A percentile compares a stretch with the other conserved stretches of the same genome.
Conservation (phyloP, 1,140 invertebrate genomes). For the Argopecten irradians region DNA sequence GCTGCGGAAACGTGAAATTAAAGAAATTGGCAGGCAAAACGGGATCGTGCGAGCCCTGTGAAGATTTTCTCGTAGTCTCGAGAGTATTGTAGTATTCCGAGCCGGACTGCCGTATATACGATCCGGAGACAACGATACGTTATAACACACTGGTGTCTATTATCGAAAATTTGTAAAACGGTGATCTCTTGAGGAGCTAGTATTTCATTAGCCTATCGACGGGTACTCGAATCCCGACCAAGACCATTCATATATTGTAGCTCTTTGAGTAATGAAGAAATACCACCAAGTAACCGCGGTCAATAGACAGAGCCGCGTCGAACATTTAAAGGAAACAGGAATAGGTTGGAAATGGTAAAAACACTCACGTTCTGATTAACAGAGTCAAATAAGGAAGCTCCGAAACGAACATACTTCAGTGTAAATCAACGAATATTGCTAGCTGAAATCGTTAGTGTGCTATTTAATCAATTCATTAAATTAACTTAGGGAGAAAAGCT, state of each 20-base stretch:
- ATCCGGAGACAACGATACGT: background rate
- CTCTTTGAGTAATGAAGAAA: slow-evolving; percentile 22
- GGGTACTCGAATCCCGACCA: background rate
- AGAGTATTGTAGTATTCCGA: slow-evolving; percentile 10
- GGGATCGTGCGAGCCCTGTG: background rate
- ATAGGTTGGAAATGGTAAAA: background rate
- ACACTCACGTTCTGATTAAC: background rate
- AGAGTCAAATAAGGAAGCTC: background rate
- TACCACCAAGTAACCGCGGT: background rate
- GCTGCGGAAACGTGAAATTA: slow-evolving; percentile 15
- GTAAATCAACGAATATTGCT: slow-evolving; percentile 22
- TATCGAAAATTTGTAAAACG: slow-evolving; percentile 11
- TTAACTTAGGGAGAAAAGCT: background rate
- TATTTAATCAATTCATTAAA: slow-evolving; percentile 15
- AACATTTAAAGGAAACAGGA: background rate
- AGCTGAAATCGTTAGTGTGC: background rate
- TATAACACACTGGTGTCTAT: background rate
- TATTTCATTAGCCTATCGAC: background rate
- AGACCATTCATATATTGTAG: background rate
- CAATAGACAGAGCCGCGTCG: background rate
- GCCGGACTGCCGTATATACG: background rate
- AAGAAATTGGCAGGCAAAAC: background rate
- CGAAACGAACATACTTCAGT: background rate
- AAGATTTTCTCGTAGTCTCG: slow-evolving; percentile 3
- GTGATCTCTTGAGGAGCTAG: background rate